Percentiles rank a stretch among this genome's conserved stretches.
Evolutionary conservation across 1,140 invertebrate species (phyloP).

Genomic region (Hypsibius dujardini): DNA sequence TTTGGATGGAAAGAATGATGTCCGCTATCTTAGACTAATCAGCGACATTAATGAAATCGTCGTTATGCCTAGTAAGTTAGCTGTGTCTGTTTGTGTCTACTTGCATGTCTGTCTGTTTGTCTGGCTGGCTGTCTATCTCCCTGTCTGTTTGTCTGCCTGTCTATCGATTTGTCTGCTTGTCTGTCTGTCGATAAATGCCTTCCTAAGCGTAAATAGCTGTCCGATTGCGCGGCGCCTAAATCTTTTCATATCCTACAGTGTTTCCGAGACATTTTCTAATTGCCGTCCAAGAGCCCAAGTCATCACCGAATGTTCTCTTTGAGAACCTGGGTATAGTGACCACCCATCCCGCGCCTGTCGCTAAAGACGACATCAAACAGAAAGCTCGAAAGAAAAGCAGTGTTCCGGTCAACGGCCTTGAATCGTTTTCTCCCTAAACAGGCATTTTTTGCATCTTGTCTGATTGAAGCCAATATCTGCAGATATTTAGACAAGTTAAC

Average conservation of each 20-base stretch:
- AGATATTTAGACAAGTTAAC: too few relatives aligned
- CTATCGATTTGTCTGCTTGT: not conserved
- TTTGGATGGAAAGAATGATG: slow-evolving; percentile 7
- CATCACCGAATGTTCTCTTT: not conserved
- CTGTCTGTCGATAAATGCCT: not conserved
- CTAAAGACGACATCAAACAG: too few relatives aligned
- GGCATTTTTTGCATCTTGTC: too few relatives aligned
- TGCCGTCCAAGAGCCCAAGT: not conserved
- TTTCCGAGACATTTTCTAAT: slow-evolving; percentile 10
- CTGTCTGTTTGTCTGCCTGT: not conserved
- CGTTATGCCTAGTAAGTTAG: slow-evolving; percentile 13
- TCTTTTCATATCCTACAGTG: not conserved
- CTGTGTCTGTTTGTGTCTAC: not conserved
- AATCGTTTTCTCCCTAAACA: too few relatives aligned
- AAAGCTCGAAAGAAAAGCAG: too few relatives aligned
- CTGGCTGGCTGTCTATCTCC: not conserved
- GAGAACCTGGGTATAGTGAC: not conserved
- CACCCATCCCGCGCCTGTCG: not conserved
- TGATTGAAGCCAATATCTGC: too few relatives aligned
- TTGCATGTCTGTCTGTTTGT: not conserved
- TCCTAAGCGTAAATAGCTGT: not conserved
- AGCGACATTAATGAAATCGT: slow-evolving; percentile 12
- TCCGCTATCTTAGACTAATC: not conserved
- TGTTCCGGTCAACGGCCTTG: too few relatives aligned
- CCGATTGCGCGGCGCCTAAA: not conserved